Conservation (phyloP, 2,113 vertebrate species). For the Lonchura striata region DNA sequence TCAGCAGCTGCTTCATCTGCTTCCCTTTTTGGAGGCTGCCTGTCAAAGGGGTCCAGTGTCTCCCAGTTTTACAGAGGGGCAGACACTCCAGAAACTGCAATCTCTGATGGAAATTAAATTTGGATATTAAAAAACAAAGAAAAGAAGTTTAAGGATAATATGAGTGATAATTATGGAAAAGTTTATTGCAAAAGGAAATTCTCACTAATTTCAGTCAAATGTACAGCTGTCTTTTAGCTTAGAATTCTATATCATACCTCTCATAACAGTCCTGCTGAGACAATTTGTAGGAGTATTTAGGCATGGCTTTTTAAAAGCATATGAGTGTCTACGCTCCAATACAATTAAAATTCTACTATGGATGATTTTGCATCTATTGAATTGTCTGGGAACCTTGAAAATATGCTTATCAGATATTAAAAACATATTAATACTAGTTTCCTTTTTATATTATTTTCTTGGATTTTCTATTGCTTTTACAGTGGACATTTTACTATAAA, state of each 20-base stretch:
- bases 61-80: not conserved
- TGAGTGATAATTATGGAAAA: not conserved
- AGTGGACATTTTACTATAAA: not conserved
- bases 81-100: not conserved
- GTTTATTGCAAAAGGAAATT: not conserved
- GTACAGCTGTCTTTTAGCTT: not conserved
- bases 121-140: not conserved
- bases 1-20: not conserved
- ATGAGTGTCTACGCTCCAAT: rapidly evolving
- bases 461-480: not conserved
- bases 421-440: not conserved
- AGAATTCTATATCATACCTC: not conserved
- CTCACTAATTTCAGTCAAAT: not conserved
- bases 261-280: not conserved
- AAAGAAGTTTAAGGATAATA: not conserved
- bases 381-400: not conserved
- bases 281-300: not conserved
- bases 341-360: not conserved
- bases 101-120: not conserved
- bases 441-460: not conserved
- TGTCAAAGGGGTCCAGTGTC: not conserved
- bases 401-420: not conserved
- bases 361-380: not conserved
- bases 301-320: not conserved
- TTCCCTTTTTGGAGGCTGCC: not conserved